A percentile compares a stretch with the other conserved stretches of the same genome.
These are phyloP conservation scores for Pantelozetes paolii DNA, from an alignment of 2,888 invertebrate genomes.

Conservation along the genomic window DNA sequence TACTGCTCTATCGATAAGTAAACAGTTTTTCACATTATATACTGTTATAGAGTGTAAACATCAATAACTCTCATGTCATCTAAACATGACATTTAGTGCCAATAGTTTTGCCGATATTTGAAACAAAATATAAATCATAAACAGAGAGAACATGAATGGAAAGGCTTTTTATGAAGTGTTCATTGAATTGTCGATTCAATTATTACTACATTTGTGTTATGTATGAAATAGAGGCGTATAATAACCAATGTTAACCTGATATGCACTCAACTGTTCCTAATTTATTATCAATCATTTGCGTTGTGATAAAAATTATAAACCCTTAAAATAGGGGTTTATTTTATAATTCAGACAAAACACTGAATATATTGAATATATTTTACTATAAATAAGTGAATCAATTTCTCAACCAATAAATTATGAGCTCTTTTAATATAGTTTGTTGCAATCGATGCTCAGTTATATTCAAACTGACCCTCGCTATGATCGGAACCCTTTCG, in stretches of 20 bases:
- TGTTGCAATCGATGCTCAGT: constrained; percentile 13
- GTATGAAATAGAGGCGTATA: constrained; percentile 14
- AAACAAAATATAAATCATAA: background rate
- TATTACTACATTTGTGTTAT: background rate
- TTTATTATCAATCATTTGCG: background rate
- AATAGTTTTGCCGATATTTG: background rate
- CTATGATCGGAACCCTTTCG: constrained; percentile 18
- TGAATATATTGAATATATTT: background rate
- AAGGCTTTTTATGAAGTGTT: background rate
- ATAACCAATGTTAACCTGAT: background rate
- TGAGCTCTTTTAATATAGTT: background rate
- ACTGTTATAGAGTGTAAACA: background rate
- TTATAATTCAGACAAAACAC: too few relatives aligned
- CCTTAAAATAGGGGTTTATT: too few relatives aligned
- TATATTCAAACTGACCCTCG: constrained; percentile 9
- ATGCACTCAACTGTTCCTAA: constrained; percentile 20
- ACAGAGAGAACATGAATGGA: background rate
- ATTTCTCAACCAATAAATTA: too few relatives aligned
- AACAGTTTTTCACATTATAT: background rate
- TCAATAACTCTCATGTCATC: background rate
- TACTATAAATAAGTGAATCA: background rate
- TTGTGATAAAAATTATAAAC: too few relatives aligned
- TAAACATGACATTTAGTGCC: constrained; percentile 5
- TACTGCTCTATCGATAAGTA: background rate
- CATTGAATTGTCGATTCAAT: background rate